A percentile compares a stretch with the other conserved stretches of the same genome.
Evolutionary conservation across 2,888 invertebrate species (phyloP).

Genomic region (Congeria kusceri): DNA sequence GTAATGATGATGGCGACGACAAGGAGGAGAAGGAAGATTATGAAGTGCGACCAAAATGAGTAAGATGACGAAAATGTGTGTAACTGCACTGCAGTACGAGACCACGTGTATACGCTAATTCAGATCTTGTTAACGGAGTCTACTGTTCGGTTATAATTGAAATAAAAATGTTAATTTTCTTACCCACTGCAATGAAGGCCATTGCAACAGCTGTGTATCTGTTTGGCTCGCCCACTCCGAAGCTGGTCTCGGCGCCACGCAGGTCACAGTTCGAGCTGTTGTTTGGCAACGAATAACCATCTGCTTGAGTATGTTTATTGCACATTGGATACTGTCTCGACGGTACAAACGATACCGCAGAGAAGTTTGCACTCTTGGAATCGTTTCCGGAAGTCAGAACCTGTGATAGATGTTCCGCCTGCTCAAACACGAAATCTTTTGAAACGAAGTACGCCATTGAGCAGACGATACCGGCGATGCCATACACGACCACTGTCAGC

Average conservation of each 20-base stretch:
- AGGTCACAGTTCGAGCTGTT: conserved; percentile 24
- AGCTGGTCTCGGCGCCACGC: conserved; percentile 32
- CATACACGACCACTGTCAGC: conserved; percentile 57
- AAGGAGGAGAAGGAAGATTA: too few relatives aligned
- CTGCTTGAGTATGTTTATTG: background rate
- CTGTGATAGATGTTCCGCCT: conserved; percentile 19
- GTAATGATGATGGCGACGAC: too few relatives aligned
- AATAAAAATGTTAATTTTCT: background rate
- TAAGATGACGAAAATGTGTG: too few relatives aligned
- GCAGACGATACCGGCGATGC: conserved; percentile 63
- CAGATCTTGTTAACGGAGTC: too few relatives aligned
- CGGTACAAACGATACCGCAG: background rate
- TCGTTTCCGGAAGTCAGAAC: background rate
- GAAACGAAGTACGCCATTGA: conserved; percentile 59
- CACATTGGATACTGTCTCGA: conserved; percentile 27
- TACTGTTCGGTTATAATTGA: too few relatives aligned
- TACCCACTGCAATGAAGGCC: conserved; percentile 33
- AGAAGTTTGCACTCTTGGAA: background rate
- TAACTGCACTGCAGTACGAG: too few relatives aligned
- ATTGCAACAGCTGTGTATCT: conserved; percentile 29
- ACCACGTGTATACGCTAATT: too few relatives aligned
- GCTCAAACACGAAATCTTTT: conserved; percentile 45
- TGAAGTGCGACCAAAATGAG: too few relatives aligned
- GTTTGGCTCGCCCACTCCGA: conserved; percentile 38
- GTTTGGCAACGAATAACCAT: background rate